Evolutionary conservation across 2,888 invertebrate genomes (phyloP), one percentile per base, ranked within the genome.

Genomic region (Sclerodermus sp.): DNA sequence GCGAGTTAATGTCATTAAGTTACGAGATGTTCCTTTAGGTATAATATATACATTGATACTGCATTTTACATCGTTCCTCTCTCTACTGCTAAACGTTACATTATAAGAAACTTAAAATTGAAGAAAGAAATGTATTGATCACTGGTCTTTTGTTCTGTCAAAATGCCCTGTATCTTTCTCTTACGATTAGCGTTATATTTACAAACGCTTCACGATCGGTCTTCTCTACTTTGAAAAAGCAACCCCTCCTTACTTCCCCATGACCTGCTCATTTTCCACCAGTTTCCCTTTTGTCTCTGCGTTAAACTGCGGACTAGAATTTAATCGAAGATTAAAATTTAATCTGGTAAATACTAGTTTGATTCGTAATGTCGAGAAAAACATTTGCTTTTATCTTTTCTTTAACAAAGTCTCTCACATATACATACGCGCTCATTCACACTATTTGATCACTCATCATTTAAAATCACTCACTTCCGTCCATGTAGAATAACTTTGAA

Each of bases 311-410:
- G 67, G 75, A 76, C 75, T 77, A 76, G 74, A 76, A 74, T 71
- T 75, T 74, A 73, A 74, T 74, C 64, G 64, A 65, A 73, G 71
- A 73, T 73, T 71, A 74, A 74, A 74, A 71, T 71, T 74, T 73
- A 74, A 70, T 72, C 70, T 70, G 71, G 64, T 76, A 73, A 72
- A 74, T 71, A 73, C 72, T 74, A 74, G 68, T 76, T 76, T 74
- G 73, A 74, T 77, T 75, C 67, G 63, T 70, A 73, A 67, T 68
- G 67, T 70, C 70, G 68, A 71, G 65, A 68, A 66, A 67, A 61
- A 64, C 57, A 60, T 58, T 55, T 59, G 57, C 36, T 51, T 43
- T 31, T 23, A 57, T 55, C 57, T 50, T 42, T 47, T 42, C 31
- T 45, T 43, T 37, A 31, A 18, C 49, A 42, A 36, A 40, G 23